These are phyloP conservation scores for Squalus acanthias DNA, from an alignment of 2,797 vertebrate genomes.

Conservation along the genomic window DNA sequence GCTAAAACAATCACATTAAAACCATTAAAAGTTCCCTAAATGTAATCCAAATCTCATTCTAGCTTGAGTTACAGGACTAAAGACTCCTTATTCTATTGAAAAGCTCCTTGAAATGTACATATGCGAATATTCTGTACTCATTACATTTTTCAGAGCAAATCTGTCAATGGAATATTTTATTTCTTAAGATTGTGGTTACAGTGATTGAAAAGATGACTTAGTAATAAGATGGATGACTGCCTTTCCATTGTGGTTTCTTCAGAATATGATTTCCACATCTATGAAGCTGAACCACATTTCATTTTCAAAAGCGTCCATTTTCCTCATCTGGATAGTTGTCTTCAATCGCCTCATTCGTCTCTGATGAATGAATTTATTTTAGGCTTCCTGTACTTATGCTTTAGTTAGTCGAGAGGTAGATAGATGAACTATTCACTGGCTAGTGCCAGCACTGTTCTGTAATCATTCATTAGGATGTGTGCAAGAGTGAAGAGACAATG, in stretches of 20 bases:
- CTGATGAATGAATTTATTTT: not conserved
- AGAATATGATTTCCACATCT: not conserved
- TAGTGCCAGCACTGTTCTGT: not conserved
- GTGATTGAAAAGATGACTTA: not conserved
- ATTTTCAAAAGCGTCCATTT: not conserved
- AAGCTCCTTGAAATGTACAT: not conserved
- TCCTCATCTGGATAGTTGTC: not conserved
- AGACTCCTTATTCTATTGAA: conserved; percentile 2
- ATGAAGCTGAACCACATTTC: not conserved
- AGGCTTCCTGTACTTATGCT: not conserved
- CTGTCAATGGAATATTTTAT: not conserved
- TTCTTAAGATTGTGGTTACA: not conserved
- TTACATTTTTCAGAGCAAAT: not conserved
- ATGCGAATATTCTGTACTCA: not conserved
- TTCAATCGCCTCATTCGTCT: not conserved
- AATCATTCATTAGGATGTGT: not conserved
- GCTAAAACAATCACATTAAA: not conserved
- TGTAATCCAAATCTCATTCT: not conserved
- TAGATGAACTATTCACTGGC: not conserved
- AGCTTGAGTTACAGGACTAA: not conserved
- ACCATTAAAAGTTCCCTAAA: not conserved
- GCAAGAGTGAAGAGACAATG: not conserved
- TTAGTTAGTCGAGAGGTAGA: not conserved
- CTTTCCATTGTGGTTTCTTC: not conserved
- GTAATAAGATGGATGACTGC: not conserved